A percentile compares a stretch with the other conserved stretches of the same genome.
These are phyloP conservation scores for Pocillopora damicornis DNA, from an alignment of 64 coral and sea anemone genomes.

Conservation along the genomic window DNA sequence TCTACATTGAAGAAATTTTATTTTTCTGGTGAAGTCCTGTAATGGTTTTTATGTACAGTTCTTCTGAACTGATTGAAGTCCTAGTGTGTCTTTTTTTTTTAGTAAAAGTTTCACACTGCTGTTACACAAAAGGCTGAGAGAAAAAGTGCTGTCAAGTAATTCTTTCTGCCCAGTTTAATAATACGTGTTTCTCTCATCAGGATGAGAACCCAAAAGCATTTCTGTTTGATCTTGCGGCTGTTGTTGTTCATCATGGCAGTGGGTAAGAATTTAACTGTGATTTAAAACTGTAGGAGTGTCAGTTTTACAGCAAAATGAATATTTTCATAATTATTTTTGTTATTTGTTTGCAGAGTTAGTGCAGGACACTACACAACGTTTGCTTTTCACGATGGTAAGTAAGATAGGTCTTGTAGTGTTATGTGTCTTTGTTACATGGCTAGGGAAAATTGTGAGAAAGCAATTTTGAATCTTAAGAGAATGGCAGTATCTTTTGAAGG, in stretches of 20 bases:
- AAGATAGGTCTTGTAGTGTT: too few relatives aligned
- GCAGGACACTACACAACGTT: conserved; percentile 96
- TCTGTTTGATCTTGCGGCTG: conserved; percentile 87
- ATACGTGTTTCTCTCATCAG: not conserved
- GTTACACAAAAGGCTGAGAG: too few relatives aligned
- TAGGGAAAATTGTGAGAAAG: too few relatives aligned
- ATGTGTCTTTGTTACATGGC: not conserved
- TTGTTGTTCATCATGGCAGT: conserved; percentile 98
- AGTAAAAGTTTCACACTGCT: too few relatives aligned
- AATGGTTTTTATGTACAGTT: too few relatives aligned
- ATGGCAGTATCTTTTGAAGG: too few relatives aligned
- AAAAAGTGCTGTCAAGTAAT: not conserved
- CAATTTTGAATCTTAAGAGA: too few relatives aligned
- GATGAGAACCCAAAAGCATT: conserved; percentile 55
- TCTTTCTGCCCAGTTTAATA: not conserved
- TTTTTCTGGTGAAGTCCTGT: too few relatives aligned
- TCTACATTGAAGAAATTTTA: too few relatives aligned
- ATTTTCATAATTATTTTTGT: not conserved
- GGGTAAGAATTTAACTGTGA: conserved; percentile 61
- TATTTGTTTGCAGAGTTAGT: conserved; percentile 76
- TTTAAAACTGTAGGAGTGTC: not conserved
- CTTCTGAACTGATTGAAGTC: too few relatives aligned
- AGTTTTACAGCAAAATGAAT: not conserved
- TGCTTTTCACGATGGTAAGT: conserved; percentile 94
- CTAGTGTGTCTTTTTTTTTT: too few relatives aligned